A percentile compares a stretch with the other conserved stretches of the same genome.
phyloP scores from a whole-genome alignment of 2,888 invertebrate species.

The Cheilosia variabilis region DNA sequence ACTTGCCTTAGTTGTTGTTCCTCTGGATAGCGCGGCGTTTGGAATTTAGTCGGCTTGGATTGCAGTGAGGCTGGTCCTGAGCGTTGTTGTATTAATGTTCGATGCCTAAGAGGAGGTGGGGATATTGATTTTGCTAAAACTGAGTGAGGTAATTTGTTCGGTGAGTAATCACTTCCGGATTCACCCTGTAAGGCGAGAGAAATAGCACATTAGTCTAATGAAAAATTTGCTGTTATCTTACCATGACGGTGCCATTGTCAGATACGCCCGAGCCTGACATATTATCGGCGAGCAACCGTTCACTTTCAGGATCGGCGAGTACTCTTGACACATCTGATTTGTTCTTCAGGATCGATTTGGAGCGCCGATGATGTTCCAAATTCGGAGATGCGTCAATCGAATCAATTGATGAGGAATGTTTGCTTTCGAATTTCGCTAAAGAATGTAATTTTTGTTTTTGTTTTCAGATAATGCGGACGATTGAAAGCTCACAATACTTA shows the following conservation, averaged over 20 bases:
- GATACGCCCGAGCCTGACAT: constrained; percentile 86
- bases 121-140: constrained; percentile 84
- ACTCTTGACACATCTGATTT: constrained; percentile 87
- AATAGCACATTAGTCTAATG: not conserved
- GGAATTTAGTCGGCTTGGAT: constrained; percentile 83
- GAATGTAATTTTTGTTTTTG: constrained; percentile 24
- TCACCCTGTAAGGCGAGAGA: constrained; percentile 84
- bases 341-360: constrained; percentile 90
- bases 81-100: constrained; percentile 83
- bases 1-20: constrained; percentile 82
- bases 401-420: constrained; percentile 88
- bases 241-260: constrained; percentile 84
- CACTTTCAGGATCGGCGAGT: constrained; percentile 89
- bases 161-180: constrained; percentile 88
- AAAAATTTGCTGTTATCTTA: constrained; percentile 52
- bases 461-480: constrained; percentile 61
- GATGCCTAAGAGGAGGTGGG: constrained; percentile 84
- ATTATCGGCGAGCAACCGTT: constrained; percentile 89
- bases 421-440: constrained; percentile 85
- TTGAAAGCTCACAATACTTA: constrained; percentile 66
- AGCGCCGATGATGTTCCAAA: constrained; percentile 87
- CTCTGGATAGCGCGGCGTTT: constrained; percentile 83
- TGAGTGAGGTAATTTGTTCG: constrained; percentile 84
- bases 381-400: constrained; percentile 88
- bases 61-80: constrained; percentile 83